Evolutionary conservation across 2,888 invertebrate species (phyloP).

Genomic region (Caenorhabditis sp.): DNA sequence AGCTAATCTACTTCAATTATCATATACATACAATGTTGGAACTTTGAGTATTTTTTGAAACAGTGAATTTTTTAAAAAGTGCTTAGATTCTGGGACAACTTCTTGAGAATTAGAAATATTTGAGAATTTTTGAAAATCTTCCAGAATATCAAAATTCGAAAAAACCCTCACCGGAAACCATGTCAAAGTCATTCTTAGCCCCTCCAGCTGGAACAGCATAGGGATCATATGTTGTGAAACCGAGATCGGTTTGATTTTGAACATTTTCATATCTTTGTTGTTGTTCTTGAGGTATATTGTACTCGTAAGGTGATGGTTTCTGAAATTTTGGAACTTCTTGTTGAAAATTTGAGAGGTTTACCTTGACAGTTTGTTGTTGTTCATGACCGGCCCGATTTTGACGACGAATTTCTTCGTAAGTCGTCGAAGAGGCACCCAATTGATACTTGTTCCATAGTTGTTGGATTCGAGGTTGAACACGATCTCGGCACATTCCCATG

Average conservation of each 20-base stretch:
- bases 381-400: conserved; percentile 26
- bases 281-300: not conserved
- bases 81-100: too few species aligned
- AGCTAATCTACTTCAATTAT: too few species aligned
- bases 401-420: conserved; percentile 43
- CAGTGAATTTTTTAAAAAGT: too few species aligned
- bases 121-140: not conserved
- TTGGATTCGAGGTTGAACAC: conserved; percentile 53
- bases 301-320: not conserved
- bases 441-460: conserved; percentile 49
- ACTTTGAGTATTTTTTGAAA: too few species aligned
- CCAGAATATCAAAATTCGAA: not conserved
- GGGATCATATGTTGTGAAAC: not conserved
- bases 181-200: conserved; percentile 1
- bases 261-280: not conserved
- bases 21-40: too few species aligned
- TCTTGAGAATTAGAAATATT: too few species aligned
- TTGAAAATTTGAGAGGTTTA: not conserved
- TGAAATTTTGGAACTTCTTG: not conserved
- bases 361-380: not conserved
- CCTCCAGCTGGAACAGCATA: not conserved
- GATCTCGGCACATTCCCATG: conserved; percentile 59
- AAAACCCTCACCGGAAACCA: not conserved
- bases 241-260: not conserved
- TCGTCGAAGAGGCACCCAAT: conserved; percentile 18